Conservation (phyloP, 2,797 vertebrate species). For the Psittacula echo region DNA sequence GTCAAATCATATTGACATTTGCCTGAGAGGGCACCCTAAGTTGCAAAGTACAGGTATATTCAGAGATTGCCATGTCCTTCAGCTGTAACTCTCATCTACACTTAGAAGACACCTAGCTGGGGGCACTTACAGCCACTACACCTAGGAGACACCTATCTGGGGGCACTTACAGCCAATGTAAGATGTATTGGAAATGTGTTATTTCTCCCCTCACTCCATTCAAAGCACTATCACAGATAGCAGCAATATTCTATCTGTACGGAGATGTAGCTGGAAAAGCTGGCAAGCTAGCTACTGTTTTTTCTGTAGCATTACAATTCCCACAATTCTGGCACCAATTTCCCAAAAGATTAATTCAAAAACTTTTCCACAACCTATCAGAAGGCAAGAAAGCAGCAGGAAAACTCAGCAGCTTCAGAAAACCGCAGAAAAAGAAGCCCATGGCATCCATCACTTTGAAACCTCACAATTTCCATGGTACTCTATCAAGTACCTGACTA, state of each 20-base stretch:
- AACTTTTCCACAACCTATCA: background rate
- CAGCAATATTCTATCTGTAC: background rate
- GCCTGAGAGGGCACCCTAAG: background rate
- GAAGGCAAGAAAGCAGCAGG: background rate
- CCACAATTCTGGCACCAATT: background rate
- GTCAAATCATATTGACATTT: background rate
- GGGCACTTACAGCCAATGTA: background rate
- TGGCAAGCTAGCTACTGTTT: background rate
- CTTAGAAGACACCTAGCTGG: background rate
- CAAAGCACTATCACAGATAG: background rate
- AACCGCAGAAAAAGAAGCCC: background rate
- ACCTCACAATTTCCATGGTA: background rate
- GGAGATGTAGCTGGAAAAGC: background rate
- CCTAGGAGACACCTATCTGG: background rate
- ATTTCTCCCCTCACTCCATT: background rate
- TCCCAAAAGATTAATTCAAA: background rate
- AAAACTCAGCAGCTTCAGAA: conserved; percentile 11
- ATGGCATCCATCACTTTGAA: background rate
- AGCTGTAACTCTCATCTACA: background rate
- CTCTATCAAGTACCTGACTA: background rate
- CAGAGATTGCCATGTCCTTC: background rate
- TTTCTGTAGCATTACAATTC: background rate
- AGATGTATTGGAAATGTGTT: background rate
- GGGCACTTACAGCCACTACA: background rate
- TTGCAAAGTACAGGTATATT: background rate